Percentiles rank a stretch among this genome's conserved stretches.
These are phyloP conservation scores for Phrynosoma platyrhinos DNA, from an alignment of 2,113 vertebrate genomes.

Conservation along the genomic window DNA sequence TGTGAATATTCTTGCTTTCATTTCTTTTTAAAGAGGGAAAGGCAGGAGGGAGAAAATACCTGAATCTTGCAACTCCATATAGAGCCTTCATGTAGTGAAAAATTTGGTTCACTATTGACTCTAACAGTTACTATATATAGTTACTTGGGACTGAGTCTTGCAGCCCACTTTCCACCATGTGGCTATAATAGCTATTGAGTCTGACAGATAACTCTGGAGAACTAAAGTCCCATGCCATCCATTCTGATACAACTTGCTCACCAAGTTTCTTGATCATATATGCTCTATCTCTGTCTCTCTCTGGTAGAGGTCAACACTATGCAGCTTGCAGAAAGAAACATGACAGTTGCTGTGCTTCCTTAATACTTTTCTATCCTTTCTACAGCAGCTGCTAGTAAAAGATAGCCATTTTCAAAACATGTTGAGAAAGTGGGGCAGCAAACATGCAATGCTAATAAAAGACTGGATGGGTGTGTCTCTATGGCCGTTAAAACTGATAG, in stretches of 20 bases:
- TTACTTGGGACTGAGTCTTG: neutral
- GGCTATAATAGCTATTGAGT: neutral
- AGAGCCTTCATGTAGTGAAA: neutral
- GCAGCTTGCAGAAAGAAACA: neutral
- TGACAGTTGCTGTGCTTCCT: neutral
- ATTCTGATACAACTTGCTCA: neutral
- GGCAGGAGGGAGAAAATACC: constrained; percentile 2
- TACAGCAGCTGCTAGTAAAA: neutral
- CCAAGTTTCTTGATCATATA: neutral
- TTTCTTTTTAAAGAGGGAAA: neutral
- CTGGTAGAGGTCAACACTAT: too few relatives aligned
- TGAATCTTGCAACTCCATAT: neutral
- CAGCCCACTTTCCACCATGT: neutral
- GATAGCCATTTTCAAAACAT: too few relatives aligned
- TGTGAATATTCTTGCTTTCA: neutral
- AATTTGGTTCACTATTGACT: neutral
- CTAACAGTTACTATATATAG: neutral
- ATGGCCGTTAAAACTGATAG: neutral
- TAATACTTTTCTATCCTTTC: neutral
- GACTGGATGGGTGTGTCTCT: neutral
- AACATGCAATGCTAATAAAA: neutral
- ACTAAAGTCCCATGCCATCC: neutral
- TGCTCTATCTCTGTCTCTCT: neutral
- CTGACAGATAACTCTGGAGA: neutral
- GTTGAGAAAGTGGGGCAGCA: neutral